Conservation (phyloP, 2,797 vertebrate genomes). For the Eospalax fontanierii region DNA sequence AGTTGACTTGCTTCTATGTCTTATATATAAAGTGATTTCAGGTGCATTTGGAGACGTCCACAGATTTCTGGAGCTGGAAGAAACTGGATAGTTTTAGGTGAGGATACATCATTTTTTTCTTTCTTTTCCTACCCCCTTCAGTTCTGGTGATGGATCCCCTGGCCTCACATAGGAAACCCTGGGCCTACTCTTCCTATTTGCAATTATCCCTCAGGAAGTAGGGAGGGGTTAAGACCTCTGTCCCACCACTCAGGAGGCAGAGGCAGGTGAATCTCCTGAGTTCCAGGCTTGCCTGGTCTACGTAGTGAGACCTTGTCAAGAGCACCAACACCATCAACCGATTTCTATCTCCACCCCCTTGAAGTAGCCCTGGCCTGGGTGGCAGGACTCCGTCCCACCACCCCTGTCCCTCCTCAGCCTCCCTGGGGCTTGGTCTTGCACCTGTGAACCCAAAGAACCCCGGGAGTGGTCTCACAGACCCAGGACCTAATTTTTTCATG, state of each 20-base stretch:
- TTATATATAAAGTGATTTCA: not conserved
- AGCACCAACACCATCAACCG: too few species aligned
- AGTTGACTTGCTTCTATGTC: not conserved
- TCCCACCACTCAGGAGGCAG: too few species aligned
- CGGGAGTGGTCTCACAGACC: not conserved
- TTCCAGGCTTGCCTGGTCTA: too few species aligned
- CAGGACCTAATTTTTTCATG: not conserved
- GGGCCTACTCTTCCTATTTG: not conserved
- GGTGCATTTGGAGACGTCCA: not conserved
- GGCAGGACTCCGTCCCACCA: fast-evolving
- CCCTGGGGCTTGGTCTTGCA: not conserved
- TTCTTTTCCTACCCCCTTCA: not conserved
- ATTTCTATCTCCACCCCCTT: not conserved
- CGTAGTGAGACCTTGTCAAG: too few species aligned
- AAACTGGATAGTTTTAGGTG: not conserved
- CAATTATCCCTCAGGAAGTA: not conserved
- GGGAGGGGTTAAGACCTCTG: not conserved
- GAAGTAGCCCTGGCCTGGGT: not conserved
- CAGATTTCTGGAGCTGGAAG: not conserved
- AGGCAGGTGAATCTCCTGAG: too few species aligned
- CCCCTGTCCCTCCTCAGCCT: not conserved
- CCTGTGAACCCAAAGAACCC: not conserved
- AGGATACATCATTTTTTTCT: not conserved
- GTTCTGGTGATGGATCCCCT: not conserved
- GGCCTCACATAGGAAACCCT: not conserved